phyloP scores from a whole-genome alignment of 2,113 vertebrate genomes.

The Cyprinus carpio region DNA sequence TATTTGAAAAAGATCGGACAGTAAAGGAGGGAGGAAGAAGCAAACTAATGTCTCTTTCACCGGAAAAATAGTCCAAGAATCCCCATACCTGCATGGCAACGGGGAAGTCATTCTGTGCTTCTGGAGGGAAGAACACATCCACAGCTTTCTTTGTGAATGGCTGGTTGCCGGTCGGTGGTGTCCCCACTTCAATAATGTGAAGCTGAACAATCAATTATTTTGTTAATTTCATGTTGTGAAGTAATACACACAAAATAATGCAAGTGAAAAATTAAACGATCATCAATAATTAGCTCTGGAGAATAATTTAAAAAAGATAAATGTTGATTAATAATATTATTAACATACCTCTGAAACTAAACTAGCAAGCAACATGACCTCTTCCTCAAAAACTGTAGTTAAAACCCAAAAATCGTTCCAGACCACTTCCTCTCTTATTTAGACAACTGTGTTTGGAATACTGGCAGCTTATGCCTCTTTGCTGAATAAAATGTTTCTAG shows the following conservation, averaged over 20 bases:
- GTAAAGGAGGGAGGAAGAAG: not conserved
- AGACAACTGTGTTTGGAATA: not conserved
- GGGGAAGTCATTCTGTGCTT: too few species aligned
- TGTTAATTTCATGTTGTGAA: not conserved
- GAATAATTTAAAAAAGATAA: too few species aligned
- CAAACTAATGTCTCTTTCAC: not conserved
- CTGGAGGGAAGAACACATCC: slow-evolving; percentile 64
- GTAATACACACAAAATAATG: not conserved
- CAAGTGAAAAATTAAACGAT: not conserved
- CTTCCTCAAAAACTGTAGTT: slow-evolving; percentile 2
- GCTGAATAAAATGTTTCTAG: not conserved
- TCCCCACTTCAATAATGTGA: slow-evolving; percentile 98
- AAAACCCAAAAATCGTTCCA: not conserved
- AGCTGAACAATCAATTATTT: slow-evolving; percentile 70
- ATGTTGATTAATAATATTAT: too few species aligned
- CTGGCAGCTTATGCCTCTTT: not conserved
- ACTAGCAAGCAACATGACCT: not conserved
- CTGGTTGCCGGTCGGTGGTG: slow-evolving; percentile 93
- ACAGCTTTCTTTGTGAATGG: slow-evolving; percentile 98
- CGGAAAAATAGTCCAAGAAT: not conserved
- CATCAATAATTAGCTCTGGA: not conserved
- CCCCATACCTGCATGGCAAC: not conserved
- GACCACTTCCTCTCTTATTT: not conserved
- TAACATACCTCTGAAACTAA: not conserved
- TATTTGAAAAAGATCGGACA: too few species aligned